A percentile compares a stretch with the other conserved stretches of the same genome.
These are phyloP conservation scores for Drosophila biarmipes DNA, from an alignment of 1,140 invertebrate genomes.

Conservation along the genomic window DNA sequence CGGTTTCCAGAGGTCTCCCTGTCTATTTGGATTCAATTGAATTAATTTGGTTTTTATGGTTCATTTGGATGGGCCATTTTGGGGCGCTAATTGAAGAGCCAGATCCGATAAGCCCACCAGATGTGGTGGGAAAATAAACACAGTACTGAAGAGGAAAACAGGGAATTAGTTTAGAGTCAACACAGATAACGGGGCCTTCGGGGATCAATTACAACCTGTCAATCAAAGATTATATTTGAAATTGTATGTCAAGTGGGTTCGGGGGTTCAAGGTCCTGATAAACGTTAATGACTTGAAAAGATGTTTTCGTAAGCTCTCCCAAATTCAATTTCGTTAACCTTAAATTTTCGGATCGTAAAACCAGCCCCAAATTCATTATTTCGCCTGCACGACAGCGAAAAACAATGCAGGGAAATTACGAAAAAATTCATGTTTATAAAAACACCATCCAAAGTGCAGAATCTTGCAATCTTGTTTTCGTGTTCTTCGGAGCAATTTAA, in stretches of 20 bases:
- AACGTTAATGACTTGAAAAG: background rate
- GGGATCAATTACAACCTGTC: constrained; percentile 3
- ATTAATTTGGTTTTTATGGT: constrained; percentile 60
- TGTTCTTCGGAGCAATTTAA: constrained; percentile 28
- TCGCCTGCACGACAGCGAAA: constrained; percentile 4
- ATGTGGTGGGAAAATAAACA: constrained; percentile 21
- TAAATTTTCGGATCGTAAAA: constrained; percentile 11
- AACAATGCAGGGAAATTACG: background rate
- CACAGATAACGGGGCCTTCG: background rate
- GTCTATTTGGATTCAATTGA: constrained; percentile 46
- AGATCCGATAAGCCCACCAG: constrained; percentile 21
- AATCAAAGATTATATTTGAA: background rate
- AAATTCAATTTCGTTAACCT: background rate
- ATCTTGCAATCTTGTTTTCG: constrained; percentile 15
- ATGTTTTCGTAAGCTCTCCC: background rate
- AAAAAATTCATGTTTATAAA: background rate
- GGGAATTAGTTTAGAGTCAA: constrained; percentile 11
- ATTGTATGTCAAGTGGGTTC: background rate
- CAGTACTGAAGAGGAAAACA: background rate
- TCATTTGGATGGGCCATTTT: constrained; percentile 44
- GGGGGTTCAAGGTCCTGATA: constrained; percentile 1
- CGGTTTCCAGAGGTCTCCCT: constrained; percentile 9
- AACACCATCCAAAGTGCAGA: constrained; percentile 15
- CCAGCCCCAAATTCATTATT: constrained; percentile 18
- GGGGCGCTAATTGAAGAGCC: constrained; percentile 53